Evolutionary conservation across 2,888 invertebrate species (phyloP).

Genomic region (Patella caerulea): DNA sequence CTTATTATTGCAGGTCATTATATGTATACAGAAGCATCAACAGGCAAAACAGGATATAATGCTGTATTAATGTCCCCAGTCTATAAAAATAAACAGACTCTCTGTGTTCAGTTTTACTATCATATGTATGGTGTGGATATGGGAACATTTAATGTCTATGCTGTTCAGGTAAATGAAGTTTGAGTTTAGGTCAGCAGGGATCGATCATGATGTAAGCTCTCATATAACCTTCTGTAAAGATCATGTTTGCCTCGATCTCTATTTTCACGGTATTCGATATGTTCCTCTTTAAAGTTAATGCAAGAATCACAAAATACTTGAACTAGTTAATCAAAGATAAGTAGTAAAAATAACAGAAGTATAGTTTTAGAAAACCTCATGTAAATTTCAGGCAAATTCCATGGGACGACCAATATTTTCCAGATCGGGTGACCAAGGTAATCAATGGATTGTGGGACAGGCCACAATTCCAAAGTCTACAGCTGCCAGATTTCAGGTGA

Average conservation of each 20-base stretch:
- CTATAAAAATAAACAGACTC: conserved; percentile 41
- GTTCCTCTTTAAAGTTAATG: no score
- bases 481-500: conserved; percentile 46
- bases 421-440: conserved; percentile 58
- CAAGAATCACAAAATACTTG: no score
- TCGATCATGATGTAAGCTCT: no score
- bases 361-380: background rate
- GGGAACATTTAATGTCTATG: conserved; percentile 58
- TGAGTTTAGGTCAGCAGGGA: no score
- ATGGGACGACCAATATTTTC: conserved; percentile 44
- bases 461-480: conserved; percentile 42
- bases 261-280: no score
- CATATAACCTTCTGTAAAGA: no score
- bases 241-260: no score
- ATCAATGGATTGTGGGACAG: conserved; percentile 53
- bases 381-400: conserved; percentile 31
- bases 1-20: conserved; percentile 66
- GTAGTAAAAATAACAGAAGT: background rate
- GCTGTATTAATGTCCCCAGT: conserved; percentile 47
- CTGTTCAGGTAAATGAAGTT: conserved; percentile 35
- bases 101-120: conserved; percentile 60
- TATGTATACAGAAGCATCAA: conserved; percentile 76
- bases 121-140: conserved; percentile 60
- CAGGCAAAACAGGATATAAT: conserved; percentile 73
- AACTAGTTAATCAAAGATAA: background rate